These are phyloP conservation scores for Chymomyza costata DNA, from an alignment of 1,140 invertebrate genomes.

Conservation along the genomic window DNA sequence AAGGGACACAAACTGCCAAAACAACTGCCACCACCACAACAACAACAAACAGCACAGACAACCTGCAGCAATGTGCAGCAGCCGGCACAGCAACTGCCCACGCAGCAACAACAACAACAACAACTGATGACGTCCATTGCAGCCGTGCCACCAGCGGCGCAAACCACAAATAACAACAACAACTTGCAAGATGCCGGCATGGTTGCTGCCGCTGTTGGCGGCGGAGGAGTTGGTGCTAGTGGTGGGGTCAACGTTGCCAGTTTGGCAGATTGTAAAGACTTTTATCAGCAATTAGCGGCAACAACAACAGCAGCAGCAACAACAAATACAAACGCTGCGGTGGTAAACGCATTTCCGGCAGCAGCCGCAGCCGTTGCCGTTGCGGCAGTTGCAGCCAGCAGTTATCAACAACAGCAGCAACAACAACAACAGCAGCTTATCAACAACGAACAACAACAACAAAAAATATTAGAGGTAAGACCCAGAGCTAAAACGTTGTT, in stretches of 20 bases:
- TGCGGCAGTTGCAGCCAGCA: conserved; percentile 51
- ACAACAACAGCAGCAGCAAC: conserved; percentile 37
- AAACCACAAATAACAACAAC: conserved; percentile 26
- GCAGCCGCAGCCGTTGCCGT: conserved; percentile 55
- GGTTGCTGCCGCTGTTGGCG: conserved; percentile 51
- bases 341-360: conserved; percentile 36
- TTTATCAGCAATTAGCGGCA: conserved; percentile 62
- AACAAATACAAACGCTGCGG: conserved; percentile 18
- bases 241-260: background rate
- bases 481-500: too few species aligned
- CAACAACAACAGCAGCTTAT: conserved; percentile 45
- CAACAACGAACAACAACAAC: conserved; percentile 69
- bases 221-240: conserved; percentile 13
- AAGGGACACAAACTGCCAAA: conserved; percentile 72
- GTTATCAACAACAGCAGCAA: conserved; percentile 52
- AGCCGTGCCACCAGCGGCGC: conserved; percentile 37
- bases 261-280: too few species aligned
- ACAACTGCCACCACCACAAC: conserved; percentile 48
- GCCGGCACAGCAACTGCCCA: conserved; percentile 12
- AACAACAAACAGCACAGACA: too few species aligned
- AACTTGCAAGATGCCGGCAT: conserved; percentile 51
- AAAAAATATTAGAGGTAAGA: conserved; percentile 65
- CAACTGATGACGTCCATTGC: conserved; percentile 65
- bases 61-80: conserved; percentile 29
- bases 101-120: conserved; percentile 19